These are phyloP conservation scores for honey bee (Apis mellifera) DNA, from an alignment of 1,140 invertebrate genomes.

Conservation along the genomic window Amel_HAv3.1 CM009934.2:3571501-3572000, in stretches of 20 bases:
- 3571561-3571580: slow-evolving; percentile 20
- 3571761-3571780: neutral
- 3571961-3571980: too few species aligned
- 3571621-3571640: slow-evolving; percentile 8
- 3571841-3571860: neutral
- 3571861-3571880: neutral
- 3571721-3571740: too few species aligned
- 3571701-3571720: neutral
- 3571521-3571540: neutral
- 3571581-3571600: neutral
- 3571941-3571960: too few species aligned
- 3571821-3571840: neutral
- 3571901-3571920: too few species aligned
- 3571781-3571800: neutral
- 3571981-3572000: too few species aligned
- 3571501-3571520: neutral
- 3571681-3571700: neutral
- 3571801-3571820: neutral
- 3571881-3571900: too few species aligned
- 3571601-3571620: slow-evolving; percentile 13
- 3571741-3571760: neutral
- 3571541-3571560: slow-evolving; percentile 22
- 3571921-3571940: too few species aligned
- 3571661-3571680: neutral
- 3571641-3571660: neutral